Evolutionary conservation across 1,140 invertebrate genomes (phyloP).

Genomic region (Plodia interpunctella): DNA sequence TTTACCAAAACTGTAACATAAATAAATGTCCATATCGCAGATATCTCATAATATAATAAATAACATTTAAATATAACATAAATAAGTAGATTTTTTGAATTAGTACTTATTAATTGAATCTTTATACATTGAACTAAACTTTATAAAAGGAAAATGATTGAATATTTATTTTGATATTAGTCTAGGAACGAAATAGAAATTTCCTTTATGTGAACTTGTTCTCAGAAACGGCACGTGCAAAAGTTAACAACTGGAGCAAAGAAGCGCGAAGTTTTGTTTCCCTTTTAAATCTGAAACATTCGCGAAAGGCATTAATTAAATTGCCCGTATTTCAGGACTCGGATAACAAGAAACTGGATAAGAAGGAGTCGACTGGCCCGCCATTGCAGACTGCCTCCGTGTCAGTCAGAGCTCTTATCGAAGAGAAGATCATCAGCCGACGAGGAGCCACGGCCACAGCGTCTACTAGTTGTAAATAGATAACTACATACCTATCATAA

Average conservation of each 20-base stretch:
- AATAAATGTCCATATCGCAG: no score
- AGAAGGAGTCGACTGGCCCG: constrained; percentile 87
- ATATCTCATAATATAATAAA: no score
- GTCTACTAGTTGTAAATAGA: constrained; percentile 41
- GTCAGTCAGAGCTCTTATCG: constrained; percentile 90
- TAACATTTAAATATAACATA: no score
- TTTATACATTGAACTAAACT: no score
- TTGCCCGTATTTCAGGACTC: constrained; percentile 80
- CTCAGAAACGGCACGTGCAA: neutral
- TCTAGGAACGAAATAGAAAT: no score
- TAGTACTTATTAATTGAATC: no score
- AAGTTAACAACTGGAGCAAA: neutral
- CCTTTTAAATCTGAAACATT: no score
- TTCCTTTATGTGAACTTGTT: neutral
- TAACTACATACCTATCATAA: neutral
- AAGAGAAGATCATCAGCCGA: constrained; percentile 94
- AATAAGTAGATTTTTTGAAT: no score
- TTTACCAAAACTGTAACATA: no score
- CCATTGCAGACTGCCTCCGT: constrained; percentile 92
- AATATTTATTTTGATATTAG: no score
- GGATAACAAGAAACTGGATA: constrained; percentile 90
- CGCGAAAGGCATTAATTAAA: neutral
- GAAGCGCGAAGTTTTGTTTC: neutral
- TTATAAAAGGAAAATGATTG: no score
- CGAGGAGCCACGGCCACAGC: constrained; percentile 69